Percentiles rank a stretch among this genome's conserved stretches.
Conservation (phyloP, 2,113 vertebrate species). For the Fulmarus glacialis region DNA sequence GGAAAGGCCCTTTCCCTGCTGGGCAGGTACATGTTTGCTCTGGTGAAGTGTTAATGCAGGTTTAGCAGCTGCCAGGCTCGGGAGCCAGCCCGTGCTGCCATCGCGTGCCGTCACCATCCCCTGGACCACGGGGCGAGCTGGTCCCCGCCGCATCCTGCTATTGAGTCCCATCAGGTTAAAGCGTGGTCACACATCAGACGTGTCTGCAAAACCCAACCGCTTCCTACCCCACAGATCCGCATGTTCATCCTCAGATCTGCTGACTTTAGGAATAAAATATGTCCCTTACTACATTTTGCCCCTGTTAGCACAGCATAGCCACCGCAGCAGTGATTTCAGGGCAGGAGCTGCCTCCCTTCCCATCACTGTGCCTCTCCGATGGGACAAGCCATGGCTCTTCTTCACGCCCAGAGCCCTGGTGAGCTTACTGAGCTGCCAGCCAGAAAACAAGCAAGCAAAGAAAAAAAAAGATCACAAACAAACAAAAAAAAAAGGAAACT, state of each 20-base stretch:
- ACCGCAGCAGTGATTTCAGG: not conserved
- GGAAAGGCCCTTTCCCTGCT: not conserved
- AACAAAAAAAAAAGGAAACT: not conserved
- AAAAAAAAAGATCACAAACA: not conserved
- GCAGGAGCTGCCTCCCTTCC: not conserved
- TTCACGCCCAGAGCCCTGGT: not conserved
- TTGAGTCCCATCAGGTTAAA: not conserved
- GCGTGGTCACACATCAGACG: not conserved
- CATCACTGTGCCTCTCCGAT: not conserved
- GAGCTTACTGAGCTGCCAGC: not conserved
- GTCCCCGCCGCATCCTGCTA: accelerated
- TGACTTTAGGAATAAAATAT: not conserved
- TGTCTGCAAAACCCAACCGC: not conserved
- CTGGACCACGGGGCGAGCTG: not conserved
- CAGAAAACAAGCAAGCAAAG: not conserved
- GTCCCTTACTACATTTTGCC: not conserved
- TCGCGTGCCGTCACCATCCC: not conserved
- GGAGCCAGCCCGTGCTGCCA: not conserved
- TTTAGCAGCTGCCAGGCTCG: not conserved
- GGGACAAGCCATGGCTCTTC: not conserved
- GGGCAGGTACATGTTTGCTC: not conserved
- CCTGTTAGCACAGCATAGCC: not conserved
- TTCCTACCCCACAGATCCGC: not conserved
- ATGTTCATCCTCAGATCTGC: not conserved
- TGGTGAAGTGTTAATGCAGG: not conserved